Conservation (phyloP, 2,888 invertebrate species). For the Elmis aenea region DNA sequence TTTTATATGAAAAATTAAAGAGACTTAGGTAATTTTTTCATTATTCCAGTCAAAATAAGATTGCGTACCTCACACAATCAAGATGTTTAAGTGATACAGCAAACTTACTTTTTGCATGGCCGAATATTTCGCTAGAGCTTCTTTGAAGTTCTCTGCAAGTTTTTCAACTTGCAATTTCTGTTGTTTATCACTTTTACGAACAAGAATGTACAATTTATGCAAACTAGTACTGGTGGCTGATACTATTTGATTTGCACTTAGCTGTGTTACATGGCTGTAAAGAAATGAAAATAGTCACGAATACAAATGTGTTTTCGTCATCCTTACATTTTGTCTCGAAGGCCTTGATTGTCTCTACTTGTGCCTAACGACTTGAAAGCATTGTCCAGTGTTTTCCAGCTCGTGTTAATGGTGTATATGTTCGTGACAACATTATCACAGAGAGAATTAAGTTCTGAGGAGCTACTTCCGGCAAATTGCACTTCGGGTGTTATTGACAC, state of each 20-base stretch:
- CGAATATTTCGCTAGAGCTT: conserved; percentile 72
- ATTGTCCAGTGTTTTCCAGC: conserved; percentile 66
- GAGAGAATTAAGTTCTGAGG: conserved; percentile 70
- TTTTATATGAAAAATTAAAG: no score
- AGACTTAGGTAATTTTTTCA: no score
- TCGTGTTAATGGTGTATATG: conserved; percentile 71
- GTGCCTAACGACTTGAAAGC: conserved; percentile 72
- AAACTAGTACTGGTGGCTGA: conserved; percentile 69
- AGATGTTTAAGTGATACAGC: background rate
- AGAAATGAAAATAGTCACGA: conserved; percentile 8
- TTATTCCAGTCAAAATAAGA: no score
- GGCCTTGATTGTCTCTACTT: conserved; percentile 63
- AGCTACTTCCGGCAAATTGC: conserved; percentile 64
- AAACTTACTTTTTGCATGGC: conserved; percentile 68
- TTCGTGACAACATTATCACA: conserved; percentile 79
- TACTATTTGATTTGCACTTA: conserved; percentile 69
- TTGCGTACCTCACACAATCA: no score
- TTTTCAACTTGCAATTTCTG: conserved; percentile 81
- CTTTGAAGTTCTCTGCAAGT: conserved; percentile 76
- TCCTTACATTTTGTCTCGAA: conserved; percentile 61
- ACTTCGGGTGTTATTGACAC: conserved; percentile 56
- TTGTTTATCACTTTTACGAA: conserved; percentile 68
- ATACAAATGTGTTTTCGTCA: background rate
- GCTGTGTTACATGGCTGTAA: conserved; percentile 67
- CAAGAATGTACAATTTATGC: conserved; percentile 64